Evolutionary conservation across 2,888 invertebrate genomes (phyloP).

Genomic region (Coenonympha arcania): DNA sequence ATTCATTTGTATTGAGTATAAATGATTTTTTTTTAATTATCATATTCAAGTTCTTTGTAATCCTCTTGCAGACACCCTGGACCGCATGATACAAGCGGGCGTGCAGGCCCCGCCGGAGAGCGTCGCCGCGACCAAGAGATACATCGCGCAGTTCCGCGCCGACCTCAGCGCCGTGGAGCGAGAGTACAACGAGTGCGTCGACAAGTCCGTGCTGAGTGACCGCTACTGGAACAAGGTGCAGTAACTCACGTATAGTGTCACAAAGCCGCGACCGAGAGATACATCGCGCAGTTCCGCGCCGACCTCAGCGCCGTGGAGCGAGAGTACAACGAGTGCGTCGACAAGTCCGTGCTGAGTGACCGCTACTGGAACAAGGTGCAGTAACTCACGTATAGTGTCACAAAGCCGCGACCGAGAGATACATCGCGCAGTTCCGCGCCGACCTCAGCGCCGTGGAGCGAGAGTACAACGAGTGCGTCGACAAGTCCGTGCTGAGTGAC

Average conservation of each 20-base stretch:
- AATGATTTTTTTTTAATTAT: too few species aligned
- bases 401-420: too few species aligned
- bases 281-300: conserved; percentile 40
- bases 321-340: conserved; percentile 72
- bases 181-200: conserved; percentile 72
- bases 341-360: conserved; percentile 78
- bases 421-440: too few species aligned
- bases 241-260: too few species aligned
- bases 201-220: conserved; percentile 78
- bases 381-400: too few species aligned
- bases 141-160: conserved; percentile 68
- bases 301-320: conserved; percentile 77
- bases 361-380: conserved; percentile 82
- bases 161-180: conserved; percentile 77
- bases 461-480: too few species aligned
- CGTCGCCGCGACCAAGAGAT: conserved; percentile 68
- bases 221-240: conserved; percentile 82
- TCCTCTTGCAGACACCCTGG: conserved; percentile 59
- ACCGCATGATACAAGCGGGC: conserved; percentile 52
- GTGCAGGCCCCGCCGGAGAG: conserved; percentile 61
- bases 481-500: too few species aligned
- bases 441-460: too few species aligned
- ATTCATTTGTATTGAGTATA: too few species aligned
- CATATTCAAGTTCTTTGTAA: not conserved
- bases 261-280: too few species aligned